Evolutionary conservation across 2,797 vertebrate genomes (phyloP).

Genomic region (Lepilemur septentrionalis): DNA sequence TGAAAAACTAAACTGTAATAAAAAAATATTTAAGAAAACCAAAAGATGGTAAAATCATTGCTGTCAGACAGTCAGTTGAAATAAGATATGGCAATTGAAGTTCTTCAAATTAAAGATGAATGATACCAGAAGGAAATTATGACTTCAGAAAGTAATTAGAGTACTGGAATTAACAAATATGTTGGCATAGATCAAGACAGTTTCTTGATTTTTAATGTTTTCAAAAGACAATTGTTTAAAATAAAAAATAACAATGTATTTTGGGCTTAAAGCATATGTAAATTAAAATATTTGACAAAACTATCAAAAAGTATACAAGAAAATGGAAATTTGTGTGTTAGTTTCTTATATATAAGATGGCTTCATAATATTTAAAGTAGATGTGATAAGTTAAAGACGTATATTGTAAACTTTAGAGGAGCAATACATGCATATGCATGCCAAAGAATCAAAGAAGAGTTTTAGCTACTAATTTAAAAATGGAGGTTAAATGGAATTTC

Average conservation of each 20-base stretch:
- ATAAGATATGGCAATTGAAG: neutral
- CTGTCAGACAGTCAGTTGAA: neutral
- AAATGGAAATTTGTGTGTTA: neutral
- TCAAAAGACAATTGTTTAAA: neutral
- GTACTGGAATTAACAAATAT: neutral
- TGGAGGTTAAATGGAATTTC: neutral
- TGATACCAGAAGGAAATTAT: neutral
- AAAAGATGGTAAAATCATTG: neutral
- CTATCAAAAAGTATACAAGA: neutral
- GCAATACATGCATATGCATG: too few relatives aligned
- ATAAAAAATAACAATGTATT: neutral
- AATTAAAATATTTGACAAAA: neutral
- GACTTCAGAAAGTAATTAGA: neutral
- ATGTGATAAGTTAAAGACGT: neutral
- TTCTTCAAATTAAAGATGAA: neutral
- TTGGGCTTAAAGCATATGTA: neutral
- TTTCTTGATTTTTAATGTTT: neutral
- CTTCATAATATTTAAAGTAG: neutral
- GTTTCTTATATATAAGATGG: neutral
- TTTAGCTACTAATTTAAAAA: neutral
- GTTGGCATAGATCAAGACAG: neutral
- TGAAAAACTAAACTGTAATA: neutral
- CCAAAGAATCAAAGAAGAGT: neutral
- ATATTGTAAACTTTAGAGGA: neutral
- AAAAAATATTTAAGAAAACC: neutral